phyloP scores from a whole-genome alignment of 2,888 invertebrate genomes.

The Acrobasis repandana region DNA sequence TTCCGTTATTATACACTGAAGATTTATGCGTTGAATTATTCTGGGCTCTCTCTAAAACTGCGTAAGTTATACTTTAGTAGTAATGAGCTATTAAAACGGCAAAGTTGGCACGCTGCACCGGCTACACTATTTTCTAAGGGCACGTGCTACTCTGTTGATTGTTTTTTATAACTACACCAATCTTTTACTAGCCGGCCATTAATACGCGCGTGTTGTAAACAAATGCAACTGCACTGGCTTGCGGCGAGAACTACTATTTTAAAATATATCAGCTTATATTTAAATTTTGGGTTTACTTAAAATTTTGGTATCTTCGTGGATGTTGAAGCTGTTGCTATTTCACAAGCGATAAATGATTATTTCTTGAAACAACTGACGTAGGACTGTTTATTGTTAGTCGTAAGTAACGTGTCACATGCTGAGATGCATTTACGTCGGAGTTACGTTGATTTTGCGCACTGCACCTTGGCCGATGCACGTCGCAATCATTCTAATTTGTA shows the following conservation, averaged over 20 bases:
- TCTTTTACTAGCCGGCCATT: neutral
- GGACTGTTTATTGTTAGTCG: slow-evolving; percentile 39
- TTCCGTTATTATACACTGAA: slow-evolving; percentile 46
- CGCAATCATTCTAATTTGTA: slow-evolving; percentile 49
- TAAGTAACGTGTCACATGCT: slow-evolving; percentile 48
- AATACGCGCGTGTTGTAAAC: neutral
- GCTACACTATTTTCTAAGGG: slow-evolving; percentile 57
- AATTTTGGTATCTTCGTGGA: slow-evolving; percentile 26
- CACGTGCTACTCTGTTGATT: slow-evolving; percentile 48
- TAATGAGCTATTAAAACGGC: slow-evolving; percentile 66
- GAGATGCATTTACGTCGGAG: slow-evolving; percentile 53
- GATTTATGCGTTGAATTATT: slow-evolving; percentile 61
- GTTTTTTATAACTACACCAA: neutral
- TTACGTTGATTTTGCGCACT: slow-evolving; percentile 66
- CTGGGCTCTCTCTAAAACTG: slow-evolving; percentile 51
- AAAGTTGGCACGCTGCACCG: slow-evolving; percentile 57
- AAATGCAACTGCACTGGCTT: slow-evolving; percentile 3
- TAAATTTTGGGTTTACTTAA: neutral
- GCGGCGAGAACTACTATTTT: neutral
- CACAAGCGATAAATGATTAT: slow-evolving; percentile 10
- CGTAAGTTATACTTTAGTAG: slow-evolving; percentile 52
- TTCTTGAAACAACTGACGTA: slow-evolving; percentile 18
- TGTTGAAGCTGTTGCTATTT: slow-evolving; percentile 29
- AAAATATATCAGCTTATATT: neutral
- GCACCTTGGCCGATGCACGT: slow-evolving; percentile 58